A percentile compares a stretch with the other conserved stretches of the same genome.
Evolutionary conservation across 2,797 vertebrate genomes (phyloP).

Genomic region (Falco biarmicus): DNA sequence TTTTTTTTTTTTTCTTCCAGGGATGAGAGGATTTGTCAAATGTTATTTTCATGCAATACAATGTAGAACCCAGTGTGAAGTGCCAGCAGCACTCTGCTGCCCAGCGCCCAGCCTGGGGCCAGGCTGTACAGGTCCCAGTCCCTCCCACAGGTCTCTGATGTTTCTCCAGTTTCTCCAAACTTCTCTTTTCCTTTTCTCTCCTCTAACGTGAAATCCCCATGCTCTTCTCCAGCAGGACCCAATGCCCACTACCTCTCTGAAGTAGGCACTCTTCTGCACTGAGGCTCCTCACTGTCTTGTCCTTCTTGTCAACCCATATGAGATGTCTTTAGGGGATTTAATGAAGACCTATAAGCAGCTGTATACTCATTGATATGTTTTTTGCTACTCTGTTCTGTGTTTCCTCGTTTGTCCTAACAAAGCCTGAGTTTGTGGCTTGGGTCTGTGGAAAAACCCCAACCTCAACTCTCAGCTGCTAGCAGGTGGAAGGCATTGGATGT

Average conservation of each 20-base stretch:
- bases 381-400: neutral
- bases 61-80: neutral
- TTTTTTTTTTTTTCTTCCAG: rapidly evolving
- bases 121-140: neutral
- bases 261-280: neutral
- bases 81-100: neutral
- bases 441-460: neutral
- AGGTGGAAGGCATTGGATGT: neutral
- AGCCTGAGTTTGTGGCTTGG: neutral
- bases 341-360: neutral
- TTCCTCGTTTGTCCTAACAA: neutral
- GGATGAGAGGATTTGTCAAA: neutral
- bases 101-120: neutral
- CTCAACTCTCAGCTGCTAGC: neutral
- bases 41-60: neutral
- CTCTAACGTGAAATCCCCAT: neutral
- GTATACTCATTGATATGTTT: neutral
- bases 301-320: neutral
- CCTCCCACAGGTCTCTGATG: neutral
- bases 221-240: neutral
- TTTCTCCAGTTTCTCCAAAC: neutral
- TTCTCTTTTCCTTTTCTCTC: neutral
- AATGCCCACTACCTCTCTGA: neutral
- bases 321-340: neutral
- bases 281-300: neutral